phyloP scores from a whole-genome alignment of 2,888 invertebrate genomes.

The Chrysomela aeneicollis region DNA sequence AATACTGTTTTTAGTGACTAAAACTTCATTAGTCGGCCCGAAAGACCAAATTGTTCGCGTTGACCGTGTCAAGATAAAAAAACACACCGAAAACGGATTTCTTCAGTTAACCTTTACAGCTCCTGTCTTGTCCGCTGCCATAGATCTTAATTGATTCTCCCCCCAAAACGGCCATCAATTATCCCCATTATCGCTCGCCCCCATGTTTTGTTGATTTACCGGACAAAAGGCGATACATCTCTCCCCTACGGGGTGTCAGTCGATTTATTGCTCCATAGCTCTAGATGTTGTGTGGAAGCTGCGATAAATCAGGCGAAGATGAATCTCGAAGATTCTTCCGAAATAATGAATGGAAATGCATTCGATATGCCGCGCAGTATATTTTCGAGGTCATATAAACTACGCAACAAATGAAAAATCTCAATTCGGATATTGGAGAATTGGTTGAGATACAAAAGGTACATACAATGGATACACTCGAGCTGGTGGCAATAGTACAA shows the following conservation, averaged over 20 bases:
- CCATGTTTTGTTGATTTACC: constrained; percentile 9
- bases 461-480: too few species aligned
- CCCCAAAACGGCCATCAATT: constrained; percentile 17
- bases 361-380: too few species aligned
- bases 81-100: background rate
- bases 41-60: background rate
- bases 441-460: too few species aligned
- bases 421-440: too few species aligned
- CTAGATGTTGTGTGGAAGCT: background rate
- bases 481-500: too few species aligned
- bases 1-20: too few species aligned
- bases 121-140: background rate
- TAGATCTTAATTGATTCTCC: constrained; percentile 1
- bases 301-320: too few species aligned
- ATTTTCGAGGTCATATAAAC: too few species aligned
- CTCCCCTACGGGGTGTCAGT: background rate
- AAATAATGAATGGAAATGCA: too few species aligned
- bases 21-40: background rate
- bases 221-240: constrained; percentile 1
- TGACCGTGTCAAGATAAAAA: background rate
- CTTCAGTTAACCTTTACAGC: too few species aligned
- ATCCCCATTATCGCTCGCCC: constrained; percentile 17
- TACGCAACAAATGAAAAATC: too few species aligned
- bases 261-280: background rate
- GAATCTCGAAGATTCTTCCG: too few species aligned